Percentiles rank a stretch among this genome's conserved stretches.
These are phyloP conservation scores for Pseudoatta argentina DNA, from an alignment of 1,140 invertebrate species.

Conservation along the genomic window DNA sequence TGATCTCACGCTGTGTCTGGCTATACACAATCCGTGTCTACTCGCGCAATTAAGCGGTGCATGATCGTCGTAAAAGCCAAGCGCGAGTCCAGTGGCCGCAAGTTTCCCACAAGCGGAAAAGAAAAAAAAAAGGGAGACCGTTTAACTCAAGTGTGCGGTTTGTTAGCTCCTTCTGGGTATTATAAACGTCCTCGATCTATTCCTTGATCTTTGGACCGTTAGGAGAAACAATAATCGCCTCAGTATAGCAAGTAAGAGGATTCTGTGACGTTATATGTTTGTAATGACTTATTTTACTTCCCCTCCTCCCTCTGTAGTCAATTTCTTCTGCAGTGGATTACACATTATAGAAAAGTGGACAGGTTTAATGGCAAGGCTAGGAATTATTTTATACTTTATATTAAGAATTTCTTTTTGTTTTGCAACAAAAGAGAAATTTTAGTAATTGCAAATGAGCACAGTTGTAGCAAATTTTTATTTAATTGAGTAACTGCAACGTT, in stretches of 20 bases:
- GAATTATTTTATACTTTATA: neutral
- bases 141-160: conserved; percentile 30
- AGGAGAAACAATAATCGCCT: conserved; percentile 28
- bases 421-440: neutral
- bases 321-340: neutral
- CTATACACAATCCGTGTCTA: neutral
- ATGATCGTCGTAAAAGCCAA: conserved; percentile 35
- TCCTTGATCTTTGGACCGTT: conserved; percentile 36
- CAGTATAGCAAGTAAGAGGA: conserved; percentile 1
- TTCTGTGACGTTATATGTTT: conserved; percentile 12
- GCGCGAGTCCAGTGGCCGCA: conserved; percentile 23
- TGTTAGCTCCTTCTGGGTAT: conserved; percentile 20
- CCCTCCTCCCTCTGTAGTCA: neutral
- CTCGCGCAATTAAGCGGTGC: conserved; percentile 22
- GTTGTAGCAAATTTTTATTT: neutral
- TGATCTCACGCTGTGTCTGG: conserved; percentile 6
- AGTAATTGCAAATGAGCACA: neutral
- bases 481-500: neutral
- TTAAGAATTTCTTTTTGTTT: neutral
- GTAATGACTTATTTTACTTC: conserved; percentile 13
- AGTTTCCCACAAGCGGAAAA: conserved; percentile 47
- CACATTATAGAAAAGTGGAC: neutral
- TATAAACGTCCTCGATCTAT: conserved; percentile 22
- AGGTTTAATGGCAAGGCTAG: neutral
- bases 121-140: conserved; percentile 34